These are phyloP conservation scores for Podargus strigoides DNA, from an alignment of 2,797 vertebrate genomes.

Conservation along the genomic window DNA sequence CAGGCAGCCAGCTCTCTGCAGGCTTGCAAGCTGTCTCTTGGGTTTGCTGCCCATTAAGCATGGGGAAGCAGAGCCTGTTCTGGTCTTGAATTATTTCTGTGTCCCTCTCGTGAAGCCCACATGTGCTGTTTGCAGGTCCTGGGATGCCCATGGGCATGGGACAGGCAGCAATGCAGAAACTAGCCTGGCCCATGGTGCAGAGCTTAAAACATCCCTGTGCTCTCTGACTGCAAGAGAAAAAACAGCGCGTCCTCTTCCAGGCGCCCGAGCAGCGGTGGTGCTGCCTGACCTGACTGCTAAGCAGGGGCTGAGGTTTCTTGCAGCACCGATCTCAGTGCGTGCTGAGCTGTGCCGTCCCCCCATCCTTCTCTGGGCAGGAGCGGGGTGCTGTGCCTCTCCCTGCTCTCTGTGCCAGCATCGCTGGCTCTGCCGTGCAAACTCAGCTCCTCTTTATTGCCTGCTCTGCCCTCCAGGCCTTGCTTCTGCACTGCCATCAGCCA, in stretches of 20 bases:
- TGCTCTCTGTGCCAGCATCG: accelerated
- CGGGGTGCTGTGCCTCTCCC: accelerated
- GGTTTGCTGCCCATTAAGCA: neutral
- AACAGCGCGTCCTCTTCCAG: neutral
- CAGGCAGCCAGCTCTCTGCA: neutral
- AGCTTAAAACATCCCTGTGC: neutral
- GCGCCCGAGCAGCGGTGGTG: accelerated
- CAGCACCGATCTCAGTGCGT: neutral
- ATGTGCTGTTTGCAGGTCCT: neutral
- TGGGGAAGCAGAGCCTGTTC: neutral
- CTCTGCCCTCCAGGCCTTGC: neutral
- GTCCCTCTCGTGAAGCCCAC: neutral
- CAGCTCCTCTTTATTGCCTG: neutral
- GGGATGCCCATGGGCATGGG: neutral
- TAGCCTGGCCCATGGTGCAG: neutral
- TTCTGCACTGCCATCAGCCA: neutral
- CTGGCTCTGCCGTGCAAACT: neutral
- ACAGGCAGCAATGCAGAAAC: neutral
- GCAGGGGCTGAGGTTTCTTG: neutral
- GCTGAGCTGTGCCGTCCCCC: accelerated
- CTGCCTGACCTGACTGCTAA: constrained; percentile 35
- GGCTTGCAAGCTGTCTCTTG: neutral
- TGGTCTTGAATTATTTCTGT: neutral
- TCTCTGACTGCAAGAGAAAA: neutral
- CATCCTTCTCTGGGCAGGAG: neutral